Evolutionary conservation across 2,797 vertebrate genomes (phyloP), one percentile per base, ranked within the genome.

Genomic region (Rhinella marina): DNA sequence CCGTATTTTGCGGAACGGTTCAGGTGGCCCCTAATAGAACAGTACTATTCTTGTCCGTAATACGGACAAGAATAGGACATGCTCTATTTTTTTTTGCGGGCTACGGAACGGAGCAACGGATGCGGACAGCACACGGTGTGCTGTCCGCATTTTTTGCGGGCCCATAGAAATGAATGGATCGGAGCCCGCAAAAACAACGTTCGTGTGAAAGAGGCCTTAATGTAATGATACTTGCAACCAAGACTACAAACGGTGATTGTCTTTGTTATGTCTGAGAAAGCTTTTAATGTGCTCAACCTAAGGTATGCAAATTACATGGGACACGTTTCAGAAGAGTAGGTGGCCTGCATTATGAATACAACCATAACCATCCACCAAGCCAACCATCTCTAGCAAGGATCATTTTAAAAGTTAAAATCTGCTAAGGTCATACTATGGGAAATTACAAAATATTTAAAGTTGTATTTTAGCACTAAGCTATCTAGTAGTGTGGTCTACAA

Each of bases 171-270:
- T n/a, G n/a, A n/a, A n/a, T n/a, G n/a, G n/a, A n/a, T n/a, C n/a
- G n/a, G n/a, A n/a, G n/a, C n/a, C n/a, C n/a, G n/a, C n/a, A n/a
- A n/a, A n/a, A n/a, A n/a, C n/a, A n/a, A n/a, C n/a, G n/a, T n/a
- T n/a, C n/a, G n/a, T n/a, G n/a, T n/a, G n/a, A n/a, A n/a, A n/a
- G n/a, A n/a, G n/a, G n/a, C n/a, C n/a, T n/a, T n/a, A n/a, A n/a
- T n/a, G n/a, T 27, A 80, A 61, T 59, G 75, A 78, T 80, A 80
- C 56, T 56, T 59, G 54, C 56, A 80, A 59, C 54, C 17, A 59
- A 19, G 19, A 10, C 27, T 59, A 8, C 21, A 27, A 32, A 59
- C 57, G 48, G 62, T 41, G 11, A 48, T 29, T 48, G 19, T 32
- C 57, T 41, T 41, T 81, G 57, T 81, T 29, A 48, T 81, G 10